Conservation (phyloP, 2,797 vertebrate species). For the Toxotes lorentzi region DNA sequence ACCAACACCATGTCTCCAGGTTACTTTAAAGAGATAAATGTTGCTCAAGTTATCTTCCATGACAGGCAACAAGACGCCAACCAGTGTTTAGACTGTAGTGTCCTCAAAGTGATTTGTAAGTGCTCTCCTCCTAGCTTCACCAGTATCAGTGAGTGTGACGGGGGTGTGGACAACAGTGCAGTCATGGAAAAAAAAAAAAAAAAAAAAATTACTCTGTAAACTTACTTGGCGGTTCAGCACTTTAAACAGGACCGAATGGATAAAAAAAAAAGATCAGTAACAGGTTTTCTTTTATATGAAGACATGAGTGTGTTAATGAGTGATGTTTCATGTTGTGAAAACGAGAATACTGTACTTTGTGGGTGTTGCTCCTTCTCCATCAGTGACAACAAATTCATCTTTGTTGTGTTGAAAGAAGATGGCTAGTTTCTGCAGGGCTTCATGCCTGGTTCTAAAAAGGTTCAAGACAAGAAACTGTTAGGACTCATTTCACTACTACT, state of each 20-base stretch:
- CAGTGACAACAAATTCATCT: conserved; percentile 38
- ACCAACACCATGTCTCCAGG: conserved; percentile 31
- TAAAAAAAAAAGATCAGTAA: not conserved
- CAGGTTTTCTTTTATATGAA: not conserved
- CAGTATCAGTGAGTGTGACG: conserved; percentile 65
- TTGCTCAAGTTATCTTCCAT: conserved; percentile 57
- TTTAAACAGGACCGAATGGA: conserved; percentile 34
- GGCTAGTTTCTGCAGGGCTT: conserved; percentile 84
- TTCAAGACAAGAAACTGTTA: not conserved
- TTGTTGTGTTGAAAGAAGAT: conserved; percentile 79
- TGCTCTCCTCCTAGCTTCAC: conserved; percentile 30
- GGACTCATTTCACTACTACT: not conserved
- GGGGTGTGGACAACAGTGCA: conserved; percentile 46
- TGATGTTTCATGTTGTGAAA: not conserved
- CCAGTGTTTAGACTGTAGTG: conserved; percentile 14
- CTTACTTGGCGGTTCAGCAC: conserved; percentile 77
- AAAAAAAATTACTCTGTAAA: conserved; percentile 29
- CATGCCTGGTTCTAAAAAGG: conserved; percentile 71
- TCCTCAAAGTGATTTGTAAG: conserved; percentile 34
- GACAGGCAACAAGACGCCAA: conserved; percentile 12
- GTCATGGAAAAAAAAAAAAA: conserved; percentile 18
- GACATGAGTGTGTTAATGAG: not conserved
- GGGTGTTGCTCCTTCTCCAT: conserved; percentile 35
- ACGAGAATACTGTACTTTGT: conserved; percentile 69
- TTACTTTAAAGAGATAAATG: conserved; percentile 45